phyloP scores from a whole-genome alignment of 2,797 vertebrate genomes.

The Crocidura indochinensis region DNA sequence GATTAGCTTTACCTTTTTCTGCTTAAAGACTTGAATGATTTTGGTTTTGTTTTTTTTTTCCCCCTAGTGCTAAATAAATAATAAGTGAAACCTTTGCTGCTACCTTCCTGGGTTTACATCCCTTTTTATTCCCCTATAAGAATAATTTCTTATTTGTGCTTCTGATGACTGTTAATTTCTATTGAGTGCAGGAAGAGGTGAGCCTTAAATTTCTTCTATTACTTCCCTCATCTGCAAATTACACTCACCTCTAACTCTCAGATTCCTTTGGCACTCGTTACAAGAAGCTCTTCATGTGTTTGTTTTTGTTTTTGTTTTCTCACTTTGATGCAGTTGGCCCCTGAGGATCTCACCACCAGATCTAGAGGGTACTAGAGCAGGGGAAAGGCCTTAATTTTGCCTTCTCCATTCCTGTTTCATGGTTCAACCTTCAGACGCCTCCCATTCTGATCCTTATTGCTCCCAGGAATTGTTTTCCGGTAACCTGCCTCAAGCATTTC shows the following conservation, averaged over 20 bases:
- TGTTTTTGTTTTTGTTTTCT: constrained; percentile 1
- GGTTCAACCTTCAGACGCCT: constrained; percentile 60
- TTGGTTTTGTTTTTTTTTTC: constrained; percentile 45
- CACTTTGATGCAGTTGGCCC: constrained; percentile 29
- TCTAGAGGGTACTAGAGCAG: background rate
- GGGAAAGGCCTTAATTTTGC: constrained; percentile 42
- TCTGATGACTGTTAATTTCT: constrained; percentile 82
- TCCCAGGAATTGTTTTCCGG: constrained; percentile 40
- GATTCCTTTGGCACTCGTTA: constrained; percentile 10
- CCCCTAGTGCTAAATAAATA: constrained; percentile 63
- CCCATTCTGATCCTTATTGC: constrained; percentile 9
- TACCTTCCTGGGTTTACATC: constrained; percentile 70
- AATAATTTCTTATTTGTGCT: constrained; percentile 66
- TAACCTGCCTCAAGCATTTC: constrained; percentile 23
- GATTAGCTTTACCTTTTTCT: background rate
- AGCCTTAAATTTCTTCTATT: constrained; percentile 59
- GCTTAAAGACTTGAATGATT: constrained; percentile 49
- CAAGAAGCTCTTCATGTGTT: background rate
- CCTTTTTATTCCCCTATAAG: constrained; percentile 50
- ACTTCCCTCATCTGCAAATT: background rate
- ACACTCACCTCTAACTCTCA: constrained; percentile 37
- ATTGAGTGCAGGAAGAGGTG: constrained; percentile 51
- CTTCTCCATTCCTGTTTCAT: constrained; percentile 41
- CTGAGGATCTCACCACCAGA: constrained; percentile 12
- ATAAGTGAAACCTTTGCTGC: constrained; percentile 77